Evolutionary conservation across 2,113 vertebrate genomes (phyloP).

Genomic region (Actenoides lindsayi): DNA sequence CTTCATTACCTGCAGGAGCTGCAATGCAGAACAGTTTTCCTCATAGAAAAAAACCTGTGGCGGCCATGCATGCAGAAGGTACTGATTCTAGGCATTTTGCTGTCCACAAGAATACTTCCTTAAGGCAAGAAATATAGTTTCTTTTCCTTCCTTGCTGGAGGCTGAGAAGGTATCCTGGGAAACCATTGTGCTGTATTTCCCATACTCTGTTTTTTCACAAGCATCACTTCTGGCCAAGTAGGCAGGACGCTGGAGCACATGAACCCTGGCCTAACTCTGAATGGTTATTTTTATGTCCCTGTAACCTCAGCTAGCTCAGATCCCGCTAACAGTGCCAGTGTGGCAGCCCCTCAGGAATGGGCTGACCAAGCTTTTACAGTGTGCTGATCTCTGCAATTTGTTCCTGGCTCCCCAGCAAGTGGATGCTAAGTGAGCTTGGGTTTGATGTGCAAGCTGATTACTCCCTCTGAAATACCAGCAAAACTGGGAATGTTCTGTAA

Average conservation of each 20-base stretch:
- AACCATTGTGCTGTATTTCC: background rate
- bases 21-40: background rate
- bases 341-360: constrained; percentile 44
- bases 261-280: background rate
- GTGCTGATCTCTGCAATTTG: constrained; percentile 36
- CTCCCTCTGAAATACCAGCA: constrained; percentile 1
- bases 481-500: background rate
- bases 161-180: background rate
- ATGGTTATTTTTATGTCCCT: constrained; percentile 26
- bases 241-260: background rate
- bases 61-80: background rate
- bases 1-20: background rate
- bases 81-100: background rate
- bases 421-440: background rate
- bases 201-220: background rate
- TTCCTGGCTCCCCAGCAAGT: background rate
- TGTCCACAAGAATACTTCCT: background rate
- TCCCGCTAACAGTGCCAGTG: constrained; percentile 7
- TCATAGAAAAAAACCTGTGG: background rate
- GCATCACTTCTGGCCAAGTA: background rate
- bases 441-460: background rate
- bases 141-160: background rate
- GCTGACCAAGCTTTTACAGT: constrained; percentile 17
- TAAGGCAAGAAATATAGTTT: background rate
- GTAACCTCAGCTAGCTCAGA: constrained; percentile 22